Evolutionary conservation across 2,113 vertebrate genomes (phyloP).

Genomic region (Nesoenas mayeri): DNA sequence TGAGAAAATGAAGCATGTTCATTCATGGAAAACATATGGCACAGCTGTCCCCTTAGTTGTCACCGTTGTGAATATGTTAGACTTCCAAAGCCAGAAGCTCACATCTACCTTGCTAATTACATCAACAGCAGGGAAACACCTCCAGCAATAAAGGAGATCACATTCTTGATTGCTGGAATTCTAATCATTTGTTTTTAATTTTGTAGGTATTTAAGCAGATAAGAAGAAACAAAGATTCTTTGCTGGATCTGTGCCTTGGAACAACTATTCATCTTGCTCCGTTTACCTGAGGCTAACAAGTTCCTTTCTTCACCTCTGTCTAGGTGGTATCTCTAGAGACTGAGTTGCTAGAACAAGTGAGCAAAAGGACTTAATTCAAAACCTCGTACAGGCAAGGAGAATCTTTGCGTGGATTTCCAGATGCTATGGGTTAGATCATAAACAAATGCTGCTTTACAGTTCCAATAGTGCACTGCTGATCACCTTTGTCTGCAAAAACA

Average conservation of each 20-base stretch:
- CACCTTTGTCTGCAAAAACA: neutral
- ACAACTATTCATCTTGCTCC: neutral
- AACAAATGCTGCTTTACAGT: neutral
- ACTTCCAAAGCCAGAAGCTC: slow-evolving; percentile 9
- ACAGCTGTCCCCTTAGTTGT: neutral
- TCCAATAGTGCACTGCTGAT: neutral
- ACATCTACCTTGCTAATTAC: neutral
- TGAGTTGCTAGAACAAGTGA: neutral
- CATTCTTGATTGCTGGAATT: slow-evolving; percentile 48
- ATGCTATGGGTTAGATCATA: neutral
- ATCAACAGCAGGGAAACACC: neutral
- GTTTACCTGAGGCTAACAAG: slow-evolving; percentile 23
- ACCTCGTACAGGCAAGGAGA: neutral
- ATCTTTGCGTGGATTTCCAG: neutral
- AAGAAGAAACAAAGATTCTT: slow-evolving; percentile 58
- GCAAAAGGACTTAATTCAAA: neutral
- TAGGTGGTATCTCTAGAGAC: slow-evolving; percentile 28
- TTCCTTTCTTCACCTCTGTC: slow-evolving; percentile 49
- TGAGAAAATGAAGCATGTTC: neutral
- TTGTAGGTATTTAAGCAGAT: slow-evolving; percentile 45
- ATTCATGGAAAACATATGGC: neutral
- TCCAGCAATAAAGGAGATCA: slow-evolving; percentile 19
- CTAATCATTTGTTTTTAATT: slow-evolving; percentile 53
- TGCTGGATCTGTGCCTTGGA: slow-evolving; percentile 40
- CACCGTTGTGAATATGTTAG: neutral